Base-by-base conservation (phyloP, 2,797 vertebrate species). In the Sebastes iracundus region DNA sequence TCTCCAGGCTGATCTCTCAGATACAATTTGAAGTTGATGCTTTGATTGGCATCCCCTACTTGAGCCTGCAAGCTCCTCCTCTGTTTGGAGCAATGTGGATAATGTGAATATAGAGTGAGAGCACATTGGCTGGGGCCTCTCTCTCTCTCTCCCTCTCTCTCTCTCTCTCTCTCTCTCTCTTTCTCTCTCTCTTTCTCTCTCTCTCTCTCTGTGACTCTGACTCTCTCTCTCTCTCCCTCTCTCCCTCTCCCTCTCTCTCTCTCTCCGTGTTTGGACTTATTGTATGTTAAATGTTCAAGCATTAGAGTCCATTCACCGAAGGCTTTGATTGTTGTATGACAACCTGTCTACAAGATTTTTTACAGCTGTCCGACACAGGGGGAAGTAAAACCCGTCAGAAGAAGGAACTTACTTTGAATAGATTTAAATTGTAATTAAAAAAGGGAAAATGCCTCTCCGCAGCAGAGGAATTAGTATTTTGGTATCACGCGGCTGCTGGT, bases 11-110 rank as follows among this genome's bases (percentile, higher is more conserved):
- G 97, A 97, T 98, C 97, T 97, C 96, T 96, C 97, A 97, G 96
- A 97, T 97, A 97, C 97, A 97, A 98, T 98, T 98, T 98, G 97
- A 98, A 99, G 97, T 98, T 98, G 97, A 98, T 97, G 97, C 97
- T 97, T 98, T 99, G 97, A 99, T 98, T 99, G 98, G 97, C 97
- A 98, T 96, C 92, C 92, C 88, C 96, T 96, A 96, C 97, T 96
- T 94, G 95, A 97, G 96, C 97, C 93, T 88, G 90, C 95, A 96
- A 94, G 93, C 97, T 85, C 97, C 97, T 97, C 97, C 98, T 96
- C 93, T 42, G 93, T 94, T 94, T 88, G 95, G 95, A 96, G 96
- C 97, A 88, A 94, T 92, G 93, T 92, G 93, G 90, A 93, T 93
- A 93, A 97, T 97, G 97, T 97, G 97, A 96, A 96, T 90, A 91